These are phyloP conservation scores for Rhyacichthys aspro DNA, from an alignment of 2,797 vertebrate species.

Conservation along the genomic window DNA sequence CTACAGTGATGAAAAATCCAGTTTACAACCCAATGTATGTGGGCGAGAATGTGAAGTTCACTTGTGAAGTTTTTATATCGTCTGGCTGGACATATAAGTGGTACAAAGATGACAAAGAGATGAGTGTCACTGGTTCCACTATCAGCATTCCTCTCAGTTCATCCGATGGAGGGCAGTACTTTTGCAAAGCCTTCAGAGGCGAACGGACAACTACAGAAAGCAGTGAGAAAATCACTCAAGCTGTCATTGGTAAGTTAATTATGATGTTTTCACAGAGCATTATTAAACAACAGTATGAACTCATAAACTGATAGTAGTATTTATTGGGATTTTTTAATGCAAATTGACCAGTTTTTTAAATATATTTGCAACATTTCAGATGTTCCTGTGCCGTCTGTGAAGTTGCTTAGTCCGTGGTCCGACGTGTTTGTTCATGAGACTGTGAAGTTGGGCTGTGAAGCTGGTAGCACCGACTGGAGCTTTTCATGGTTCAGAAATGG, in stretches of 20 bases:
- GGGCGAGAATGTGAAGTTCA: conserved; percentile 45
- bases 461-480: conserved; percentile 22
- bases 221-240: conserved; percentile 23
- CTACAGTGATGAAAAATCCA: neutral
- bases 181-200: conserved; percentile 52
- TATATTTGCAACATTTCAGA: conserved; percentile 35
- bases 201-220: neutral
- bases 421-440: conserved; percentile 60
- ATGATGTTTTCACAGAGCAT: too few species aligned
- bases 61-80: fast-evolving
- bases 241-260: conserved; percentile 47
- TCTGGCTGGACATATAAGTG: conserved; percentile 58
- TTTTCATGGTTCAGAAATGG: conserved; percentile 48
- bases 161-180: conserved; percentile 32
- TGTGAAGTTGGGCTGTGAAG: conserved; percentile 41
- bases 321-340: too few species aligned
- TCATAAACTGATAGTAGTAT: too few species aligned
- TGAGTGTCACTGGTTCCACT: neutral
- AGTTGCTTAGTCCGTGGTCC: conserved; percentile 16
- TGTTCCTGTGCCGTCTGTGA: conserved; percentile 40
- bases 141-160: neutral
- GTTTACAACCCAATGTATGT: conserved; percentile 28
- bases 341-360: neutral
- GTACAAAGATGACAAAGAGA: conserved; percentile 8
- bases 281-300: too few species aligned